Base-by-base conservation (phyloP, 2,888 invertebrate species). In the Agonopterix heracliana region DNA sequence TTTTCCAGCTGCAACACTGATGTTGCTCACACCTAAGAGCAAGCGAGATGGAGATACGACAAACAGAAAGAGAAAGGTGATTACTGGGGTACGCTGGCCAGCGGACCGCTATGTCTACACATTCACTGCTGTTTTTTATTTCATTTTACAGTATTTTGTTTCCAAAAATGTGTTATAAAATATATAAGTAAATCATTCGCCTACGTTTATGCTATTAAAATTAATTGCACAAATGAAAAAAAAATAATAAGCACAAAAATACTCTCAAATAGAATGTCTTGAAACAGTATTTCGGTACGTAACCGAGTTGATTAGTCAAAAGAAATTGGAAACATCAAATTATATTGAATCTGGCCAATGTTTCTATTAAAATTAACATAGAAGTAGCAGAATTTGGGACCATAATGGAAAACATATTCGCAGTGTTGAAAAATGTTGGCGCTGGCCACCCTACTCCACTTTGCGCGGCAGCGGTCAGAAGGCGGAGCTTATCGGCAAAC, bases 401-500 rank as follows among this genome's bases (percentile, higher is more conserved):
- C 26, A 26, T 26, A 7, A 26, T 26, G 26, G 26, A 26, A 26
- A 26, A 26, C 3, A 26, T 26, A 26, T 7, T 26, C 26, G 26
- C 5, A 3, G 26, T 26, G 26, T 26, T 26, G 26, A 5, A 26
- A 26, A 26, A 26, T 26, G 26, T 26, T 1, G 1, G 5, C 52
- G 60, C 61, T 75, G 71, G 73, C 52, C 68, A 79, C 81, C 76
- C 86, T 78, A 84, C 80, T 84, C 84, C 78, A 86, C 87, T 87
- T 87, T 86, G 84, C 86, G 86, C 87, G 86, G 87, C 84, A 87
- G 87, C 87, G 88, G 88, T 87, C 87, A 87, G 87, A 84, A 88
- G 87, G 88, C 88, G 88, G 88, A 74, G 87, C 85, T 84, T 88
- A 86, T 85, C 85, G 87, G 87, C 86, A 86, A 87, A 88, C 87